Conservation (phyloP, 1,140 invertebrate species). For the Latrodectus geometricus region DNA sequence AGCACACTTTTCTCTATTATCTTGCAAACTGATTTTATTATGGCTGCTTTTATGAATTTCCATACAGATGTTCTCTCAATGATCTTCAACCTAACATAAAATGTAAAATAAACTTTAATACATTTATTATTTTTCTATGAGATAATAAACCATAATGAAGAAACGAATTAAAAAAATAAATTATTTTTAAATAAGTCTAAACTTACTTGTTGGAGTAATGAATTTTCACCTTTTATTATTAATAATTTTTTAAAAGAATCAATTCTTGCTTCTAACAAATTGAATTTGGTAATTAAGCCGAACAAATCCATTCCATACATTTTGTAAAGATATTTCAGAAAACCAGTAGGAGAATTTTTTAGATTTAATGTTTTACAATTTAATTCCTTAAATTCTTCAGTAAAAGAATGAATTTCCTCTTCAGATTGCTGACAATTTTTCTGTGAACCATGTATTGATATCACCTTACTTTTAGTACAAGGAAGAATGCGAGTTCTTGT, state of each 20-base stretch:
- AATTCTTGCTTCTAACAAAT: slow-evolving; percentile 11
- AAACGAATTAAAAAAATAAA: neutral
- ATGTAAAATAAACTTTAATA: too few species aligned
- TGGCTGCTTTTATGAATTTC: neutral
- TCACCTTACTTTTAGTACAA: slow-evolving; percentile 4
- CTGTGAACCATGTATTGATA: slow-evolving; percentile 28
- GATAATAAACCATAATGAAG: too few species aligned
- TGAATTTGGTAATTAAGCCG: slow-evolving; percentile 17
- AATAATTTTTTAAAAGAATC: neutral
- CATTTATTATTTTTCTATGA: too few species aligned
- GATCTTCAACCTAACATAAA: slow-evolving; percentile 19
- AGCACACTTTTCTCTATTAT: slow-evolving; percentile 14
- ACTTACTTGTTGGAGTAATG: slow-evolving; percentile 10
- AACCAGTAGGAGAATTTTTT: slow-evolving; percentile 29
- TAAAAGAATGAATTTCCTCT: slow-evolving; percentile 10
- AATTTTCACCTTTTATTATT: slow-evolving; percentile 14
- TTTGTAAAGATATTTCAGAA: slow-evolving; percentile 41
- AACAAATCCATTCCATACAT: slow-evolving; percentile 43
- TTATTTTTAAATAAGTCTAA: too few species aligned
- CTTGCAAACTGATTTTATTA: neutral
- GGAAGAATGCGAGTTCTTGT: slow-evolving; percentile 17
- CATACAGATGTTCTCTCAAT: slow-evolving; percentile 30
- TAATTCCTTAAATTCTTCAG: neutral
- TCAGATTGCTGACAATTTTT: slow-evolving; percentile 6
- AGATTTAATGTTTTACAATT: slow-evolving; percentile 11